Evolutionary conservation across 1,140 invertebrate species (phyloP), one percentile per base, ranked within the genome.

Genomic region (Neodiprion fabricii): DNA sequence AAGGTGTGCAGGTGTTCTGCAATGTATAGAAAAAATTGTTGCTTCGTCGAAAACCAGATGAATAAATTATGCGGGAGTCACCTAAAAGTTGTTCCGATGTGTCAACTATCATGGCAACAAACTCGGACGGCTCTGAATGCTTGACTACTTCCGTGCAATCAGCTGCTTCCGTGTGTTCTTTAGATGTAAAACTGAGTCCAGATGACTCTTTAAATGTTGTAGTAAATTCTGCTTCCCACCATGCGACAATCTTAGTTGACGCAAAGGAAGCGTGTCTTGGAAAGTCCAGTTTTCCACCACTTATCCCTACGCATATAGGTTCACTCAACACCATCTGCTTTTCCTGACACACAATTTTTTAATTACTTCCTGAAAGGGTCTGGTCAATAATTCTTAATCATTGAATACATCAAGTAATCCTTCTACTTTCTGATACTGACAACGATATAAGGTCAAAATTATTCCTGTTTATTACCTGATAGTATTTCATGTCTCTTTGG

Each of bases 221-320:
- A 11, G 87, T 78, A 77, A 92, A 94, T 78, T 94, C 92, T 70
- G 92, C 92, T 85, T 94, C 93, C 89, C 93, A 92, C 94, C 94
- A 95, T 1, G 91, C 85, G 3, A 95, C 94, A 72, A 95, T 90
- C 89, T 95, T 95, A 48, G 94, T 91, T 9, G 94, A 90, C 11
- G 94, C 94, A 89, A 95, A 95, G 7, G 94, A 95, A 7, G 94
- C 94, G 82, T 92, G 93, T 67, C 93, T 90, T 0, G 94, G 94
- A 87, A 95, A 95, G 87, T 95, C 94, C 49, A 95, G 83, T 76
- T 91, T 90, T 0, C 94, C 94, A 28, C 94, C 94, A 40, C 94
- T 93, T 40, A 95, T 91, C 66, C 92, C 91, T 1, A 89, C 86
- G 80, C 94, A 95, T 66, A 95, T 86, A 11, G 91, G 91, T 81